A percentile compares a stretch with the other conserved stretches of the same genome.
Conservation (phyloP, 2,113 vertebrate genomes). For the Ictalurus furcatus region DNA sequence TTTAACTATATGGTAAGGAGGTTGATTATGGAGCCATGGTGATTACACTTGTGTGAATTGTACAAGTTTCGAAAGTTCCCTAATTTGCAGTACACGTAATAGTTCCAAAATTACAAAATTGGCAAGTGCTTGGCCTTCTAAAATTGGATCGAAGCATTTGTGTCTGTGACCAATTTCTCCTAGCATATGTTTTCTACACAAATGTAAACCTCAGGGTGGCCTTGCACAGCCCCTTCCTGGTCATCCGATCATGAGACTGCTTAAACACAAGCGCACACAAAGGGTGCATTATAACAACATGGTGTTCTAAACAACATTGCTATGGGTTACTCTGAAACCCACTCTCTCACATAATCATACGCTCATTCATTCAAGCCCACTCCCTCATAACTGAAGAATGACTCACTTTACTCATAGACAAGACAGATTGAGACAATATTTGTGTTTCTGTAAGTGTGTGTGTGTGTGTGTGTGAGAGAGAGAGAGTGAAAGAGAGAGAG, state of each 20-base stretch:
- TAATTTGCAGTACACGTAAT: neutral
- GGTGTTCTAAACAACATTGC: neutral
- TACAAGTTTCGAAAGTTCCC: neutral
- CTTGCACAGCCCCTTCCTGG: neutral
- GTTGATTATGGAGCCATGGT: neutral
- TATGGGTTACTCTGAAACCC: conserved; percentile 58
- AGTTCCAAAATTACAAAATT: neutral
- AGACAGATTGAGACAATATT: conserved; percentile 31
- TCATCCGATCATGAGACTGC: conserved; percentile 1
- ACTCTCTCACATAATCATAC: conserved; percentile 68
- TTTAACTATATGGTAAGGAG: neutral
- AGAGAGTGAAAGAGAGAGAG: neutral
- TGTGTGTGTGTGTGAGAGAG: neutral
- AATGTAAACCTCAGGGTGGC: neutral
- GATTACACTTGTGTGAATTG: neutral
- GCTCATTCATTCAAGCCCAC: conserved; percentile 70
- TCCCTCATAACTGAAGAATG: conserved; percentile 74
- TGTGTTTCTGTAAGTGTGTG: neutral
- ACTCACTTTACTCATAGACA: conserved; percentile 64
- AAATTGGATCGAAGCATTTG: neutral
- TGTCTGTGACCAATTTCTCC: neutral
- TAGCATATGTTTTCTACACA: conserved; percentile 14
- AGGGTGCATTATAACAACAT: conserved; percentile 2
- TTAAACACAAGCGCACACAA: conserved; percentile 5
- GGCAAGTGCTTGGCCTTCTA: neutral